Conservation (phyloP, 2,888 invertebrate species). For the Drosophila algonquin region DNA sequence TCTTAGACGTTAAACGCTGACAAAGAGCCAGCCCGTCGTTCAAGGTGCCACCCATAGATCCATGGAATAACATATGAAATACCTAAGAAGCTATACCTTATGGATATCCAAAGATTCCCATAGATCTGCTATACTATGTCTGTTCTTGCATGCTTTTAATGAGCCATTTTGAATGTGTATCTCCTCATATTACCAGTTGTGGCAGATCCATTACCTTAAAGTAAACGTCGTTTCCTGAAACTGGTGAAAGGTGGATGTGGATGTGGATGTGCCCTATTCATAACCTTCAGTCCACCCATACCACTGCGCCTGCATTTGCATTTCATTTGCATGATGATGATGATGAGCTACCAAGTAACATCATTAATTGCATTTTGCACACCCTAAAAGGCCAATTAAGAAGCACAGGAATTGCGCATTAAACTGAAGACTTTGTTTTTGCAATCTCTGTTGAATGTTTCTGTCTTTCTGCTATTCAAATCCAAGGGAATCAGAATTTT, state of each 20-base stretch:
- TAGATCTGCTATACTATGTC: too few relatives aligned
- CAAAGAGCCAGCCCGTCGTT: too few relatives aligned
- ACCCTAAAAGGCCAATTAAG: conserved; percentile 74
- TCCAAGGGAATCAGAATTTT: background rate
- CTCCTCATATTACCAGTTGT: background rate
- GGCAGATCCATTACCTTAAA: background rate
- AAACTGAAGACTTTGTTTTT: conserved; percentile 46
- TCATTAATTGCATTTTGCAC: conserved; percentile 27
- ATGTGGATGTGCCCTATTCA: background rate
- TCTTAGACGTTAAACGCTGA: background rate
- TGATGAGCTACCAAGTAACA: background rate
- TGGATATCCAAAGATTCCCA: too few relatives aligned
- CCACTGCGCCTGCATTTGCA: background rate
- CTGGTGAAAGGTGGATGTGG: background rate
- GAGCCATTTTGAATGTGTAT: conserved; percentile 4
- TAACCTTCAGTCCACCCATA: background rate
- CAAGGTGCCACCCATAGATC: too few relatives aligned
- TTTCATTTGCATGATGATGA: conserved; percentile 33
- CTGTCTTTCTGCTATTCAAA: background rate
- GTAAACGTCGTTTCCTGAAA: background rate
- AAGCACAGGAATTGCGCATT: conserved; percentile 60
- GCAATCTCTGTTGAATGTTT: conserved; percentile 24
- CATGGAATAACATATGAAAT: too few relatives aligned
- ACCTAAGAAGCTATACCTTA: too few relatives aligned
- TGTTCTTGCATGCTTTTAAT: background rate